Percentiles rank a stretch among this genome's conserved stretches.
Evolutionary conservation across 64 coral and sea anemone species (phyloP).

Genomic region (Pachyseris speciosa): DNA sequence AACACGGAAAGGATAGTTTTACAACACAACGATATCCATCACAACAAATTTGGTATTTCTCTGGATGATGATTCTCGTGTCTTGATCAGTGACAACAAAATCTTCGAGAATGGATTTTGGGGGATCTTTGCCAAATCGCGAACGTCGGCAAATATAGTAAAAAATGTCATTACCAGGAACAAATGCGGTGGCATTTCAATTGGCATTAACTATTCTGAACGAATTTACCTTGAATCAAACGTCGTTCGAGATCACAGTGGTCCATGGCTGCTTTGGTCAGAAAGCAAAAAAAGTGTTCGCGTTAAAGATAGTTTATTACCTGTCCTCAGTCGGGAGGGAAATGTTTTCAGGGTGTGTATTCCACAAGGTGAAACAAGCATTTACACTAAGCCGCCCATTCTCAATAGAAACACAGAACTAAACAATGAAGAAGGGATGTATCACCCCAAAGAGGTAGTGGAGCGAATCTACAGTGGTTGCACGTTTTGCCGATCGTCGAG

Average conservation of each 20-base stretch:
- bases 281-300: neutral
- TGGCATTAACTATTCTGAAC: no score
- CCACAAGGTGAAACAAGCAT: constrained; percentile 48
- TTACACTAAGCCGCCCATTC: constrained; percentile 42
- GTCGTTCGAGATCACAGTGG: no score
- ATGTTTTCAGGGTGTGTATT: neutral
- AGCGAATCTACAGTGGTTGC: no score
- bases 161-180: no score
- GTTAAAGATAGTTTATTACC: neutral
- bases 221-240: no score
- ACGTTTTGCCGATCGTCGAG: constrained; percentile 55
- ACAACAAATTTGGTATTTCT: constrained; percentile 74
- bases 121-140: no score
- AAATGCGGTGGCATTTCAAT: no score
- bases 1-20: constrained; percentile 39
- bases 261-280: constrained; percentile 68
- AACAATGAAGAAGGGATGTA: constrained; percentile 72
- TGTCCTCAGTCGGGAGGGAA: no score
- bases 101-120: no score
- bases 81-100: constrained; percentile 35
- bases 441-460: no score
- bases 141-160: no score
- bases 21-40: constrained; percentile 42
- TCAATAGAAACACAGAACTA: neutral
- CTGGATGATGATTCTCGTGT: constrained; percentile 37